Evolutionary conservation across 2,888 invertebrate species (phyloP).

Genomic region (Branchipolynoe longqiensis): DNA sequence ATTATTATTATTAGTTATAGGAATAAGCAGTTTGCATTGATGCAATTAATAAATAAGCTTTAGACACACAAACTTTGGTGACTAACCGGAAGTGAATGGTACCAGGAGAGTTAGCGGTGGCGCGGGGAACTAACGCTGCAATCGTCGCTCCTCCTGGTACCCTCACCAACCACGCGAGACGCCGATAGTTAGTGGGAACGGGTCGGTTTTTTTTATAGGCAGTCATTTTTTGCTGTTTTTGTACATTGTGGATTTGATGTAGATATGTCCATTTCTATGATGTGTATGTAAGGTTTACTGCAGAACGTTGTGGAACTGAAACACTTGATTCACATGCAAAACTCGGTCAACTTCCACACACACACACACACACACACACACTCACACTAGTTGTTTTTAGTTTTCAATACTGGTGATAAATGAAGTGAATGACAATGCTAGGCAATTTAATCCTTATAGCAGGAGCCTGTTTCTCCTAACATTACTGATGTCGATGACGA

Average conservation of each 20-base stretch:
- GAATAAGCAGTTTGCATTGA: constrained; percentile 41
- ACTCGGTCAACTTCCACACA: constrained; percentile 56
- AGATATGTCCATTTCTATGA: constrained; percentile 56
- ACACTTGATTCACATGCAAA: constrained; percentile 58
- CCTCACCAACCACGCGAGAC: constrained; percentile 25
- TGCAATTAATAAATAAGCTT: not conserved
- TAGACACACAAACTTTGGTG: constrained; percentile 12
- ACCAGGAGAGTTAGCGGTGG: not conserved
- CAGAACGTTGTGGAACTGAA: constrained; percentile 55
- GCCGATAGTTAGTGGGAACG: constrained; percentile 22
- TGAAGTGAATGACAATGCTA: constrained; percentile 11
- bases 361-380: constrained; percentile 52
- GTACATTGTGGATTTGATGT: constrained; percentile 56
- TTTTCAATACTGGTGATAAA: constrained; percentile 57
- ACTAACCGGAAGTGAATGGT: constrained; percentile 23
- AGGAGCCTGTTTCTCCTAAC: constrained; percentile 40
- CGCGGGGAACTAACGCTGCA: not conserved
- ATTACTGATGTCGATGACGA: too few species aligned
- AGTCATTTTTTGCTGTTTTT: constrained; percentile 58
- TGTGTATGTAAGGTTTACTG: constrained; percentile 55
- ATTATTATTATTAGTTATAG: constrained; percentile 19
- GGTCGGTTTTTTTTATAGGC: constrained; percentile 55
- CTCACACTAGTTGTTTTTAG: constrained; percentile 56
- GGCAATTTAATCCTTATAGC: constrained; percentile 42
- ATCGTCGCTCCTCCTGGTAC: not conserved